Percentiles rank a stretch among this genome's conserved stretches.
Conservation (phyloP, 2,888 invertebrate species). For the Rhagonycha lutea region DNA sequence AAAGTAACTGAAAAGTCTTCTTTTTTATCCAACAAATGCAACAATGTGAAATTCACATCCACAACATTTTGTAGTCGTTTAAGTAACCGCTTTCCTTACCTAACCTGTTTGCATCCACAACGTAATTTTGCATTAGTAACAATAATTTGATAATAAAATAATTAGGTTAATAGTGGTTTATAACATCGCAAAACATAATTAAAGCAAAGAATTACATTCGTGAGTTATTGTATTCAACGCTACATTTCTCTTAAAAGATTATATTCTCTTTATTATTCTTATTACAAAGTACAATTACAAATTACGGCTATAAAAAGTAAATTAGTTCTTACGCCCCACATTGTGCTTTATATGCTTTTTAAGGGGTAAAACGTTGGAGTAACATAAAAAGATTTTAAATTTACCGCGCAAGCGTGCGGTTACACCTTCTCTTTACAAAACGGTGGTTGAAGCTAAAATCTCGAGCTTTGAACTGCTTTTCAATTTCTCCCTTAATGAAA, state of each 20-base stretch:
- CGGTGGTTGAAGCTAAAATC: not conserved
- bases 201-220: not conserved
- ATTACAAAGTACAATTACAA: not conserved
- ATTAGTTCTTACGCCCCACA: not conserved
- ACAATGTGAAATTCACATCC: too few relatives aligned
- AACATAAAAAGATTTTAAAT: not conserved
- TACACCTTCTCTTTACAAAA: not conserved
- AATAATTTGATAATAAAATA: not conserved
- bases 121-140: not conserved
- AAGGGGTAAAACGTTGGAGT: not conserved
- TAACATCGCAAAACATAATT: not conserved
- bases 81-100: too few relatives aligned
- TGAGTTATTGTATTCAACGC: not conserved
- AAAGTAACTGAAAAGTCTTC: too few relatives aligned
- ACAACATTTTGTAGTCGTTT: too few relatives aligned
- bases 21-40: too few relatives aligned
- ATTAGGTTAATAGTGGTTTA: not conserved
- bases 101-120: not conserved
- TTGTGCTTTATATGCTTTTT: not conserved
- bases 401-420: not conserved
- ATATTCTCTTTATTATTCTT: not conserved
- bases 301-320: not conserved
- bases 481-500: not conserved
- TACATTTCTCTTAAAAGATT: not conserved
- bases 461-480: not conserved